Evolutionary conservation across 2,888 invertebrate genomes (phyloP).

Genomic region (Leptopilina myrica): DNA sequence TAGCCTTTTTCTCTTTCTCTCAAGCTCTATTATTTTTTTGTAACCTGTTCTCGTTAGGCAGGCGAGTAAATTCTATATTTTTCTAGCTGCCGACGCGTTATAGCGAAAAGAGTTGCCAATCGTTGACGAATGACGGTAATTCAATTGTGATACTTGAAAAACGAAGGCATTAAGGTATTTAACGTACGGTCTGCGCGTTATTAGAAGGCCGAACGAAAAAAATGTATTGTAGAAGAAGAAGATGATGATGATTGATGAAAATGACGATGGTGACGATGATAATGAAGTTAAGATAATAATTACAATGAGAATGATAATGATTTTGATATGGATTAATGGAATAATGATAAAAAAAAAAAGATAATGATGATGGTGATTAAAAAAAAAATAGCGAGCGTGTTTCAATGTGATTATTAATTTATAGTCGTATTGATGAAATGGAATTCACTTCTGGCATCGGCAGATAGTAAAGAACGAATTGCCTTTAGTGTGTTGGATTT

Average conservation of each 20-base stretch:
- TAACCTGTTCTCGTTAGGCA: constrained; percentile 59
- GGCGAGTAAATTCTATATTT: constrained; percentile 69
- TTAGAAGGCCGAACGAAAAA: constrained; percentile 37
- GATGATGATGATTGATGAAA: constrained; percentile 16
- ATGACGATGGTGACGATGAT: constrained; percentile 16
- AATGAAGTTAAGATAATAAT: no score
- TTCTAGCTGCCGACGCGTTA: constrained; percentile 66
- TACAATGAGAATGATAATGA: constrained; percentile 13
- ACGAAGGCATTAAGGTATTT: constrained; percentile 65
- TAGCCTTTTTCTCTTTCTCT: constrained; percentile 33
- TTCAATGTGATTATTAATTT: constrained; percentile 5
- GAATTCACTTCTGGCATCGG: constrained; percentile 47
- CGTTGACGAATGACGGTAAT: constrained; percentile 63
- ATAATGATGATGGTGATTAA: neutral
- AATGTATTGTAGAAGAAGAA: neutral
- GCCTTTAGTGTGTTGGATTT: constrained; percentile 66
- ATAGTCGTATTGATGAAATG: neutral
- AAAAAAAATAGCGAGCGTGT: constrained; percentile 3
- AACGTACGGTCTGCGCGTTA: constrained; percentile 57
- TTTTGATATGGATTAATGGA: constrained; percentile 14
- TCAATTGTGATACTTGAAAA: constrained; percentile 67
- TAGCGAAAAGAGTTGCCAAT: constrained; percentile 64
- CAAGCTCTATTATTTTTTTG: constrained; percentile 26
- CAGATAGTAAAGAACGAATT: constrained; percentile 57
- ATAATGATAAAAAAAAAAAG: no score